Conservation (phyloP, 1,140 invertebrate genomes). For the Steinernema khuongi region DNA sequence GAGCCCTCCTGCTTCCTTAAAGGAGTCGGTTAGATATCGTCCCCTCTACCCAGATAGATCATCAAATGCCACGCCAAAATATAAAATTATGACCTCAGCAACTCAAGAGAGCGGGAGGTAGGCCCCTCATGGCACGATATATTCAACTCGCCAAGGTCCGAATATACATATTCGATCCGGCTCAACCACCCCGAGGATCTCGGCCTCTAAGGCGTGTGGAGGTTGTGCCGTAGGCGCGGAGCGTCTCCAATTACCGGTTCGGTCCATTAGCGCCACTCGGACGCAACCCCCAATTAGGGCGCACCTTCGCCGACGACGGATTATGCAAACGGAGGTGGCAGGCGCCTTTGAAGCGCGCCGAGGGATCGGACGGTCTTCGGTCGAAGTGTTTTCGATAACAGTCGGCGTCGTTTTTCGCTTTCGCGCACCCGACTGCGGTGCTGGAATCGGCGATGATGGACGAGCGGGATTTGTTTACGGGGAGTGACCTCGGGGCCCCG, state of each 20-base stretch:
- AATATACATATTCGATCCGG: too few species aligned
- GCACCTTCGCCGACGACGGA: conserved; percentile 3
- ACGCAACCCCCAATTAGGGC: conserved; percentile 2
- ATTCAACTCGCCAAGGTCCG: too few species aligned
- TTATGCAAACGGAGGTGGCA: conserved; percentile 7
- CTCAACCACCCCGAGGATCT: neutral
- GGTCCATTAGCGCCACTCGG: conserved; percentile 9
- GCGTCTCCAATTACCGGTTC: neutral
- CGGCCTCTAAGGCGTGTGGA: neutral
- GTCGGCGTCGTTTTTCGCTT: neutral
- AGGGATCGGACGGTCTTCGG: neutral
- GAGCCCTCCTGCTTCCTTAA: too few species aligned
- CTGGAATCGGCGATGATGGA: neutral
- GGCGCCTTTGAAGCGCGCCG: neutral
- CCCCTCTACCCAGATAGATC: too few species aligned
- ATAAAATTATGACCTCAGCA: too few species aligned
- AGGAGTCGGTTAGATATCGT: too few species aligned
- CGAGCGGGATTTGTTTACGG: neutral
- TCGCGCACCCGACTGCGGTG: neutral
- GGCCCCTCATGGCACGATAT: too few species aligned
- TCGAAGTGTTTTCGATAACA: conserved; percentile 7
- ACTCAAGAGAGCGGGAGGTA: too few species aligned
- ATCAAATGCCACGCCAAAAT: too few species aligned
- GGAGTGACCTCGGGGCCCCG: neutral
- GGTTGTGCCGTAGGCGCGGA: neutral